Evolutionary conservation across 2,797 vertebrate species (phyloP).

Genomic region (Hypotaenidia okinawae): DNA sequence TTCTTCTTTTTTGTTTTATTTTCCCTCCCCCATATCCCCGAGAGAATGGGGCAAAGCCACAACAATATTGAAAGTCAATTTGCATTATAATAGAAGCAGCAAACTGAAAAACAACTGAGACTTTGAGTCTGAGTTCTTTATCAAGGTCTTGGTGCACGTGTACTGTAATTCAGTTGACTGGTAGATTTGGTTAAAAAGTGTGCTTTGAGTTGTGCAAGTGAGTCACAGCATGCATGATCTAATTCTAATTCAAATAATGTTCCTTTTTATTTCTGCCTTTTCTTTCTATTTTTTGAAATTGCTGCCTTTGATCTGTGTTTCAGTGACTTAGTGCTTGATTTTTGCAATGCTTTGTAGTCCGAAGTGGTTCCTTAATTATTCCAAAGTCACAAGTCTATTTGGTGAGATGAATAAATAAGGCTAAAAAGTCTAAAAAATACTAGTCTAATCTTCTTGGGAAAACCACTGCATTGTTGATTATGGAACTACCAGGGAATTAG

Average conservation of each 20-base stretch:
- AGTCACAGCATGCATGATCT: neutral
- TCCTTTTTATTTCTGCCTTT: neutral
- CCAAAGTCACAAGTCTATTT: neutral
- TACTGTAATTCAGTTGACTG: neutral
- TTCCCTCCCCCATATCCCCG: too few relatives aligned
- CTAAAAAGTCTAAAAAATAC: neutral
- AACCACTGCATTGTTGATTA: neutral
- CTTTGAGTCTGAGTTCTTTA: neutral
- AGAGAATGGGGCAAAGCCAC: too few relatives aligned
- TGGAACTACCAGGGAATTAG: neutral
- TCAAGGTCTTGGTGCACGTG: neutral
- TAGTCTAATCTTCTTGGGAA: neutral
- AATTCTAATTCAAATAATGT: neutral
- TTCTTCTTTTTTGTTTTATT: too few relatives aligned
- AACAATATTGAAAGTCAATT: neutral
- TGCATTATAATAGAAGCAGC: neutral
- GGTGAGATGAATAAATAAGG: neutral
- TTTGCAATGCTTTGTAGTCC: neutral
- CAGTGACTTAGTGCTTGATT: neutral
- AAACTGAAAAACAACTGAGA: neutral
- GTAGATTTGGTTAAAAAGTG: neutral
- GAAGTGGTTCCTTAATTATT: neutral
- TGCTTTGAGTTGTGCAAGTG: neutral
- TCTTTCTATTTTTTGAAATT: neutral
- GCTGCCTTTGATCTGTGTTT: neutral